Percentiles rank a stretch among this genome's conserved stretches.
These are phyloP conservation scores for Vanessa cardui DNA, from an alignment of 2,888 invertebrate species.

Conservation along the genomic window DNA sequence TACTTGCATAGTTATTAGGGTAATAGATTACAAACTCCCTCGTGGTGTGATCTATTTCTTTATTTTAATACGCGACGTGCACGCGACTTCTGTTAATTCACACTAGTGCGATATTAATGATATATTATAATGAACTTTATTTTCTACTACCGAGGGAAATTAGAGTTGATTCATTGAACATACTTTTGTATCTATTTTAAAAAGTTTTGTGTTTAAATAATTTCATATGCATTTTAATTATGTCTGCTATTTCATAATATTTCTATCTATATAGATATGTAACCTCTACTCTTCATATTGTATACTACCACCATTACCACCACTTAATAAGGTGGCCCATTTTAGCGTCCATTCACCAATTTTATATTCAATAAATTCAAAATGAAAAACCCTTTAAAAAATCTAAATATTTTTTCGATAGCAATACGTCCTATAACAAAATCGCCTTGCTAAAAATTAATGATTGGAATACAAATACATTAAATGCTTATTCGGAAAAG, in stretches of 20 bases:
- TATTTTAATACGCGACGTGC: constrained; percentile 15
- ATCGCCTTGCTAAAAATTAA: not conserved
- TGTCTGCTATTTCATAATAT: not conserved
- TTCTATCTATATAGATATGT: too few relatives aligned
- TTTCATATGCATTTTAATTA: not conserved
- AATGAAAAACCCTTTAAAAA: too few relatives aligned
- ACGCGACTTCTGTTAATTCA: constrained; percentile 23
- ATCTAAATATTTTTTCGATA: too few relatives aligned
- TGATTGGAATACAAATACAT: not conserved
- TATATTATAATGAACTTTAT: constrained; percentile 23
- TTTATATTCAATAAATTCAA: too few relatives aligned
- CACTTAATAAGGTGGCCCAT: too few relatives aligned
- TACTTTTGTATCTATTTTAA: not conserved
- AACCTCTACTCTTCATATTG: too few relatives aligned
- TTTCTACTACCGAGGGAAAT: constrained; percentile 22
- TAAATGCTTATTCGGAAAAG: not conserved
- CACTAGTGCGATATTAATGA: constrained; percentile 25
- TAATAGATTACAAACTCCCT: constrained; percentile 25
- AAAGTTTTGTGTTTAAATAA: not conserved
- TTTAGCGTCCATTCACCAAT: too few relatives aligned
- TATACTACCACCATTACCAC: too few relatives aligned
- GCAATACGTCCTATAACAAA: too few relatives aligned
- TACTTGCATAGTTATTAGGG: constrained; percentile 13
- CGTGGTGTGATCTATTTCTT: constrained; percentile 17
- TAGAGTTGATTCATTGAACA: constrained; percentile 4